Evolutionary conservation across 2,113 vertebrate genomes (phyloP), one percentile per base, ranked within the genome.

Genomic region (Clarias batrachus): DNA sequence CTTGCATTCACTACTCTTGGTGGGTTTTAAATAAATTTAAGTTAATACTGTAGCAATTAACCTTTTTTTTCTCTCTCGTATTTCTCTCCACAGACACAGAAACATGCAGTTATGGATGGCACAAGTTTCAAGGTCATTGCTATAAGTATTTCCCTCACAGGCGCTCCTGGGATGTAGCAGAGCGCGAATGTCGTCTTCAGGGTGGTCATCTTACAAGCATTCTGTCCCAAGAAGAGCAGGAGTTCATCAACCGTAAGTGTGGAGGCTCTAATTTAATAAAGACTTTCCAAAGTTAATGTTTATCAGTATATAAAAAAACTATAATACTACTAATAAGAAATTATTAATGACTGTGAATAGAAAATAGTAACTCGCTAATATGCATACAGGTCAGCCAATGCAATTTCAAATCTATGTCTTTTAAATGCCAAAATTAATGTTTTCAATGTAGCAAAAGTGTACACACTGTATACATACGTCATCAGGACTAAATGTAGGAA

Each of bases 81-180:
- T 87, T 56, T 70, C 1, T 78, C 3, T 85, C 74, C 84, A 54
- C 93, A 99, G 98, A 99, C 88, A 98, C 97, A 0, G 97, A 99
- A 93, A 95, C 92, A 0, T 99, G 98, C 91, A 96, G 96, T 90
- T 98, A 98, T 0, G 97, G 98, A 86, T 99, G 98, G 98, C 97
- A 99, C 92, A 99, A 99, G 88, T 99, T 98, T 91, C 98, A 99
- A 89, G 97, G 98, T 13, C 97, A 99, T 82, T 99, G 98, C 94
- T 99, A 99, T 94, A 98, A 96, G 87, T 97, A 97, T 92, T 96
- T 97, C 12, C 97, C 97, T 3, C 95, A 97, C 27, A 96, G 98
- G 2, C 97, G 96, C 81, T 97, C 95, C 0, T 99, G 98, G 98
- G 98, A 99, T 59, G 95, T 96, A 0, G 98, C 98, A 0, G 98